phyloP scores from a whole-genome alignment of 2,888 invertebrate genomes.

The Plusia festucae region DNA sequence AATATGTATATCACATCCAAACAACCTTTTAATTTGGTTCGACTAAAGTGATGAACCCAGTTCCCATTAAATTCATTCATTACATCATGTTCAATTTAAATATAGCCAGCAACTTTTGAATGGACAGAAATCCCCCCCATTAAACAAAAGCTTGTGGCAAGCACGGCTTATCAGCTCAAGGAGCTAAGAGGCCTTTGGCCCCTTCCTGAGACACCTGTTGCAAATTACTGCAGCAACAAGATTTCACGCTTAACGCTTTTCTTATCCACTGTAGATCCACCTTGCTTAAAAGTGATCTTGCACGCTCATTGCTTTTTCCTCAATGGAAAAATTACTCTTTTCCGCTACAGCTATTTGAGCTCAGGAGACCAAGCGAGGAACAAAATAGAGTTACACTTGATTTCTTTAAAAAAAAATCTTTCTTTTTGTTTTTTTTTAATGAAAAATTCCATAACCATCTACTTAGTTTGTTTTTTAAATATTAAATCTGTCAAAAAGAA shows the following conservation, averaged over 20 bases:
- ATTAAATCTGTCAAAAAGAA: no score
- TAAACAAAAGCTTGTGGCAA: neutral
- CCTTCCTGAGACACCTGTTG: conserved; percentile 1
- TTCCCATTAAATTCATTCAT: no score
- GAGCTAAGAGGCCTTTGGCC: conserved; percentile 5
- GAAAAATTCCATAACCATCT: no score
- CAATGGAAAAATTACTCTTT: neutral
- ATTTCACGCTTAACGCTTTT: conserved; percentile 6
- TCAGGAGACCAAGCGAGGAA: neutral
- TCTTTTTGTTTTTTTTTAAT: no score
- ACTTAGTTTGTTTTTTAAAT: no score
- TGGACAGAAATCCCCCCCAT: neutral
- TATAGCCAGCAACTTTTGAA: neutral
- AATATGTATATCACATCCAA: no score
- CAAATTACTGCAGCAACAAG: conserved; percentile 1
- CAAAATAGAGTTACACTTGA: neutral
- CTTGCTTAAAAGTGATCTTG: neutral
- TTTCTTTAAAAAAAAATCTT: no score
- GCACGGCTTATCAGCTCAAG: conserved; percentile 6
- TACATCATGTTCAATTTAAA: neutral
- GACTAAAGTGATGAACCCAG: no score
- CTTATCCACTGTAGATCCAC: neutral
- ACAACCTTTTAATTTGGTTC: no score
- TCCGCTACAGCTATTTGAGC: neutral
- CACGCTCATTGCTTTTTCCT: neutral